Conservation (phyloP, 2,797 vertebrate species). For the Takifugu ocellatus region DNA sequence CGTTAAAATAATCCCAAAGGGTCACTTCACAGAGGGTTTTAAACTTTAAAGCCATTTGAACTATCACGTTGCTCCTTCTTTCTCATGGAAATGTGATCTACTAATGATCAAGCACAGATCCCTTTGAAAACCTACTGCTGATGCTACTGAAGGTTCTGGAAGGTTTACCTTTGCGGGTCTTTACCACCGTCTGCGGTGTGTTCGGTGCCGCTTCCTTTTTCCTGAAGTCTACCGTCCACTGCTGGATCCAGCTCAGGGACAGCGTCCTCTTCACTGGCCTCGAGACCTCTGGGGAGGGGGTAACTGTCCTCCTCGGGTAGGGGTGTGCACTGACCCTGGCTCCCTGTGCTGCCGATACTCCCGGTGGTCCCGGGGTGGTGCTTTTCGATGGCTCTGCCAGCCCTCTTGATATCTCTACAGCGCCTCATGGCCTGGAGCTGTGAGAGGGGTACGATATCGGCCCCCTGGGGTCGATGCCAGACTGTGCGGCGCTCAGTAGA, state of each 20-base stretch:
- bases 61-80: constrained; percentile 36
- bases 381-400: constrained; percentile 46
- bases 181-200: constrained; percentile 66
- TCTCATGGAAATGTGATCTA: constrained; percentile 37
- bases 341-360: constrained; percentile 59
- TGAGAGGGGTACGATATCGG: constrained; percentile 86
- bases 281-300: constrained; percentile 39
- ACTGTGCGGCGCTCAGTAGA: constrained; percentile 81
- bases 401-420: constrained; percentile 69
- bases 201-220: constrained; percentile 68
- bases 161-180: constrained; percentile 79
- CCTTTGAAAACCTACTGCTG: constrained; percentile 25
- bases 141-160: constrained; percentile 11
- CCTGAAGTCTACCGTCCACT: constrained; percentile 46
- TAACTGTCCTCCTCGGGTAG: constrained; percentile 62
- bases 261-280: constrained; percentile 36
- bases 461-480: constrained; percentile 88
- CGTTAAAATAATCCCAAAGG: constrained; percentile 49
- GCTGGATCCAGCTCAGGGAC: constrained; percentile 53
- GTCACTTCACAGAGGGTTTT: constrained; percentile 49
- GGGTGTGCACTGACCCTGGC: constrained; percentile 70
- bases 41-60: constrained; percentile 56
- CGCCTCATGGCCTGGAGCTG: constrained; percentile 88
- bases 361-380: constrained; percentile 63
- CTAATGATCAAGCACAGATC: constrained; percentile 42